Percentiles rank a stretch among this genome's conserved stretches.
phyloP scores from a whole-genome alignment of 2,888 invertebrate species.

The Archaeoteleia sp. region DNA sequence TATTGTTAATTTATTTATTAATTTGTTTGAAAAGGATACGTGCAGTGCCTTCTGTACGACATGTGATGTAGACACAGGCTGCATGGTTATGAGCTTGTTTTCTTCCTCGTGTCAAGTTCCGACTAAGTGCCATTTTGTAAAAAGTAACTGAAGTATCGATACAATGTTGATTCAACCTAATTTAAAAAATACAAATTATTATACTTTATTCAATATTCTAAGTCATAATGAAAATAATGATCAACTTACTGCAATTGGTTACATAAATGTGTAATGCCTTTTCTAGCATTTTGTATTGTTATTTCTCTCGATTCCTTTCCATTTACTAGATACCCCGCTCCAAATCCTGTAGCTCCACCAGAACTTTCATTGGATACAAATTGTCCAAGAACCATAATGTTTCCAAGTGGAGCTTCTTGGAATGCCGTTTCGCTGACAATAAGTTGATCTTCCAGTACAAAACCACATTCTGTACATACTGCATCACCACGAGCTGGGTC shows the following conservation, averaged over 20 bases:
- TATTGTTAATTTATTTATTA: constrained; percentile 4
- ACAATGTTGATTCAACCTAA: constrained; percentile 88
- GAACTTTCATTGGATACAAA: constrained; percentile 94
- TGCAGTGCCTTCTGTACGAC: constrained; percentile 94
- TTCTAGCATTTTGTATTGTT: constrained; percentile 91
- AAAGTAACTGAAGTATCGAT: constrained; percentile 95
- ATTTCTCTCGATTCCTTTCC: constrained; percentile 94
- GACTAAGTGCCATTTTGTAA: constrained; percentile 91
- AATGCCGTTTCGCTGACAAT: constrained; percentile 98
- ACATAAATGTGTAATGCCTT: constrained; percentile 89
- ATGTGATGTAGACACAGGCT: constrained; percentile 98
- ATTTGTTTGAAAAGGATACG: constrained; percentile 82
- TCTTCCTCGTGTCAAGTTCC: constrained; percentile 92
- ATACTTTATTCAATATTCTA: too few relatives aligned
- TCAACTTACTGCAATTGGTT: constrained; percentile 82
- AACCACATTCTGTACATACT: constrained; percentile 96
- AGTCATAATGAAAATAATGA: constrained; percentile 6
- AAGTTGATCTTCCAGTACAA: constrained; percentile 95
- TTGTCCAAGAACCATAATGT: constrained; percentile 91
- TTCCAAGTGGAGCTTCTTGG: constrained; percentile 93
- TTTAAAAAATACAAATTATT: constrained; percentile 13
- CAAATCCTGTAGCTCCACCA: constrained; percentile 88
- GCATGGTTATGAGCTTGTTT: constrained; percentile 94
- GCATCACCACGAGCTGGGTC: constrained; percentile 96
- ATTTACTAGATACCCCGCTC: constrained; percentile 87